phyloP scores from a whole-genome alignment of 2,888 invertebrate species.

The Bombylius major region DNA sequence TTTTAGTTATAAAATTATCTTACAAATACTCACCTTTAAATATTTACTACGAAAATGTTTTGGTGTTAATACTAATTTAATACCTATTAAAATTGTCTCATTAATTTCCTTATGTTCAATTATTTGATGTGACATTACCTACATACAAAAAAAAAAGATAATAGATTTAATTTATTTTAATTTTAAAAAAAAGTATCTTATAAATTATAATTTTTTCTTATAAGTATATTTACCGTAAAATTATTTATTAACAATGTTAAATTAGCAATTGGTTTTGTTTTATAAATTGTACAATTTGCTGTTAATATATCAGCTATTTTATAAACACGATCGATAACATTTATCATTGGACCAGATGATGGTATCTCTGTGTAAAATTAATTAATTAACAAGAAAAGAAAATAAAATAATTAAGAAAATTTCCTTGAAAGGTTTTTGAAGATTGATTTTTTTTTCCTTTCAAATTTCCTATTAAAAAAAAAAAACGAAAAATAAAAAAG shows the following conservation, averaged over 20 bases:
- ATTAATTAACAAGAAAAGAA: neutral
- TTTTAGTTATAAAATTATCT: neutral
- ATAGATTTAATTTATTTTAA: neutral
- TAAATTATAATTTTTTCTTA: neutral
- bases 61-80: slow-evolving; percentile 14
- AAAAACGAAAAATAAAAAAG: neutral
- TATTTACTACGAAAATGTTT: slow-evolving; percentile 14
- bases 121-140: slow-evolving; percentile 12
- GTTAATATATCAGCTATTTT: slow-evolving; percentile 22
- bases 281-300: slow-evolving; percentile 14
- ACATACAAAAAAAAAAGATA: neutral
- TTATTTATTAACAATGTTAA: slow-evolving; percentile 16
- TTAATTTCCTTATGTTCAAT: slow-evolving; percentile 3
- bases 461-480: neutral
- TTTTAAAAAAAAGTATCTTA: neutral
- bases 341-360: slow-evolving; percentile 10
- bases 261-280: slow-evolving; percentile 12
- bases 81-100: slow-evolving; percentile 9
- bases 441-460: neutral
- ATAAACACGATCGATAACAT: slow-evolving; percentile 8
- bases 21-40: slow-evolving; percentile 11
- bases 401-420: neutral
- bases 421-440: neutral
- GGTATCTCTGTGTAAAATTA: slow-evolving; percentile 9
- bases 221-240: slow-evolving; percentile 13